phyloP scores from a whole-genome alignment of 2,113 vertebrate species.

The Odocoileus hemionus region DNA sequence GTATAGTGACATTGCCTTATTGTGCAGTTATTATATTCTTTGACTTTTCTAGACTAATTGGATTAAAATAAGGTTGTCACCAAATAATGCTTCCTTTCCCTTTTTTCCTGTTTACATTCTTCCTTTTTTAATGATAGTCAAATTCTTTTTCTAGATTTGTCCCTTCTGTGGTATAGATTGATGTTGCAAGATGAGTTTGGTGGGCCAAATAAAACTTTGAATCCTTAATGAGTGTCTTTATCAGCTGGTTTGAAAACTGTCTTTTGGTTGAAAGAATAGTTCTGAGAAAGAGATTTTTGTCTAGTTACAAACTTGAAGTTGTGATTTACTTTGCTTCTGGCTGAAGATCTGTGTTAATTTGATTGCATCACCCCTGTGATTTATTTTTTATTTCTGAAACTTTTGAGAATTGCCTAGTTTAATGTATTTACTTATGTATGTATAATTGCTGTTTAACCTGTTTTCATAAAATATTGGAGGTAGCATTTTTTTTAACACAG shows the following conservation, averaged over 20 bases:
- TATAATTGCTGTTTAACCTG: conserved; percentile 17
- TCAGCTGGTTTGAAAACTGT: not conserved
- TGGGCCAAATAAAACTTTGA: not conserved
- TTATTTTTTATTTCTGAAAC: conserved; percentile 38
- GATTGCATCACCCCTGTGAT: not conserved
- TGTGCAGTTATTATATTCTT: not conserved
- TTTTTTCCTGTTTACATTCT: not conserved
- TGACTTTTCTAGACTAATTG: conserved; percentile 38
- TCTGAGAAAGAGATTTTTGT: not conserved
- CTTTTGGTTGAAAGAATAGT: not conserved
- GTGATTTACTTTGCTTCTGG: conserved; percentile 22
- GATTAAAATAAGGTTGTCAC: conserved; percentile 26
- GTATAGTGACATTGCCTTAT: not conserved
- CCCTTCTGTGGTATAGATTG: not conserved
- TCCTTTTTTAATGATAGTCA: conserved; percentile 23
- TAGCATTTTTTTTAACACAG: not conserved
- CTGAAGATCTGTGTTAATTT: conserved; percentile 12
- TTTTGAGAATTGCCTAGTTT: conserved; percentile 22
- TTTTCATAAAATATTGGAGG: conserved; percentile 29
- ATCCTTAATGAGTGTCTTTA: not conserved
- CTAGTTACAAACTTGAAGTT: not conserved
- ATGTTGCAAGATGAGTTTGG: conserved; percentile 26
- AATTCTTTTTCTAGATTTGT: conserved; percentile 13
- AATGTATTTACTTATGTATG: conserved; percentile 5
- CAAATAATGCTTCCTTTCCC: not conserved